Evolutionary conservation across 2,113 vertebrate genomes (phyloP), one percentile per base, ranked within the genome.

Genomic region (Bujurquina vittata): DNA sequence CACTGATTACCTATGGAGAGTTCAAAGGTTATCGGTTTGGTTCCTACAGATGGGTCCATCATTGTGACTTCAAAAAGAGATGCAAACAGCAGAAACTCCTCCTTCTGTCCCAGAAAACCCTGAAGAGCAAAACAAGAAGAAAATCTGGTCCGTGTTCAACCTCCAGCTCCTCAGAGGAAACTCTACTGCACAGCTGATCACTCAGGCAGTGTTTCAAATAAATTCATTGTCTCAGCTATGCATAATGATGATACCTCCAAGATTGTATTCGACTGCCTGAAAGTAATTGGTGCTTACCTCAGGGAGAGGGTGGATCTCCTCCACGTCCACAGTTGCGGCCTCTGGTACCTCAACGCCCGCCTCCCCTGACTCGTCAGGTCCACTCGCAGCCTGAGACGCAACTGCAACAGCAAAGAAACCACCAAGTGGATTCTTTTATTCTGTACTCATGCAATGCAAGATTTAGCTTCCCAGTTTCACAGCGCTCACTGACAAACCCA

Each of bases 31-130:
- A 98, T 69, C 4, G 95, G 94, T 81, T 94, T 97, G 17, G 87
- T 93, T 83, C 93, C 94, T 54, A 99, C 90, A 46, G 94, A 94
- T 0, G 95, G 95, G 79, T 99, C 96, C 43, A 99, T 97, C 98
- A 98, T 98, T 4, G 97, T 97, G 63, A 97, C 95, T 87, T 99
- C 97, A 88, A 99, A 97, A 74, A 99, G 95, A 57, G 96, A 96
- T 1, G 95, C 95, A 6, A 98, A 99, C 58, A 99, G 95, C 77
- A 99, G 91, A 84, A 98, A 99, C 80, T 99, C 97, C 60, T 98
- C 96, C 56, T 94, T 96, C 67, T 90, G 93, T 1, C 96, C 97
- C 74, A 98, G 1, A 2, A 93, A 94, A 3, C 96, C 96, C 98
- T 99, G 87, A 69, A 1, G 54, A 80, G 5, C 43, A 75, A 78